These are phyloP conservation scores for Hedya salicella DNA, from an alignment of 2,888 invertebrate species.

Conservation along the genomic window DNA sequence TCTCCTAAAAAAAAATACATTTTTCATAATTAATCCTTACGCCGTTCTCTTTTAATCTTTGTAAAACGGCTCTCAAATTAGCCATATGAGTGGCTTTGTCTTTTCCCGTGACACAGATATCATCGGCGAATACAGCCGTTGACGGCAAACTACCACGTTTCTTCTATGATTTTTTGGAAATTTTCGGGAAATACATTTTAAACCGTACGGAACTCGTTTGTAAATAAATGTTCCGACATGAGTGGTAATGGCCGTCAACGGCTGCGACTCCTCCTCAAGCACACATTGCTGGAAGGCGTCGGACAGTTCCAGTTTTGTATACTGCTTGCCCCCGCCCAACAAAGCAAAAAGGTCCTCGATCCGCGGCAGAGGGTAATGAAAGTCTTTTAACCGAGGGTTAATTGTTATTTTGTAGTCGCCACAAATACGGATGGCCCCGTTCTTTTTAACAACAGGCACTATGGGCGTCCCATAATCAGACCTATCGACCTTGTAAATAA, in stretches of 20 bases:
- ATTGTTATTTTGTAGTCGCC: slow-evolving; percentile 42
- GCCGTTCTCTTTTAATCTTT: slow-evolving; percentile 42
- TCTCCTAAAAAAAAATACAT: slow-evolving; percentile 47
- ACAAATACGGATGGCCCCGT: slow-evolving; percentile 43
- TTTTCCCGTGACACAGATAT: slow-evolving; percentile 44
- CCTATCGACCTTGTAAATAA: slow-evolving; percentile 48
- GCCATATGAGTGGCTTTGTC: slow-evolving; percentile 34
- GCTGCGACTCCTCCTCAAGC: slow-evolving; percentile 11
- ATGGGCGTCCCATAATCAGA: slow-evolving; percentile 52
- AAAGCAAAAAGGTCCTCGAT: slow-evolving; percentile 29
- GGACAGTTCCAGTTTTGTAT: slow-evolving; percentile 24
- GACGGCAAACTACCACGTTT: slow-evolving; percentile 46
- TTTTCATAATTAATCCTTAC: slow-evolving; percentile 44
- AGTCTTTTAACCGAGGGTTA: slow-evolving; percentile 36
- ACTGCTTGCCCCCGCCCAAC: slow-evolving; percentile 31
- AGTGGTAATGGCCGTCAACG: slow-evolving; percentile 35
- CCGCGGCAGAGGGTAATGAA: slow-evolving; percentile 37
- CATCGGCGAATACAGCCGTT: slow-evolving; percentile 48
- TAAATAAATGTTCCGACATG: slow-evolving; percentile 35
- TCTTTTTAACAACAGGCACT: slow-evolving; percentile 47
- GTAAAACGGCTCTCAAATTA: slow-evolving; percentile 48
- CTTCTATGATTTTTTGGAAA: slow-evolving; percentile 42
- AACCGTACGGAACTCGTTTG: slow-evolving; percentile 23
- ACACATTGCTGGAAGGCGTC: slow-evolving; percentile 30
- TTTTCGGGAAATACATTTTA: too few relatives aligned